Base-by-base conservation (phyloP, 2,113 vertebrate species). In the Sceloporus undulatus region DNA sequence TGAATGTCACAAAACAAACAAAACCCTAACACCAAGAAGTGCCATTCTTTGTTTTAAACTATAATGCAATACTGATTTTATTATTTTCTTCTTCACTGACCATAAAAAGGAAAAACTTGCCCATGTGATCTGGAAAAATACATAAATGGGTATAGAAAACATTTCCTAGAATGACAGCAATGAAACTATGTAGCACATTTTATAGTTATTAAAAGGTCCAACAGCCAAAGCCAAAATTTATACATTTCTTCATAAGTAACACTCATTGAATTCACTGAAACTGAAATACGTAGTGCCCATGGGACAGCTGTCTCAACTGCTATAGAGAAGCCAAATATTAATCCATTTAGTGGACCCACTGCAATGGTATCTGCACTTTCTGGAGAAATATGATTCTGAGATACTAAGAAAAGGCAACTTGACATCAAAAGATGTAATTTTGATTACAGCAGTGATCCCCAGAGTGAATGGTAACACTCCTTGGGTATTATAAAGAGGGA, bases 41-140 rank as follows among this genome's bases (percentile, higher is more conserved):
- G 91, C 38, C 3, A 13, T n/a, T 73, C 13, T 73, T 13, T n/a
- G 4, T 27, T 86, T 89, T 77, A 40, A 93, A 87, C 88, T 56
- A 77, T 70, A 88, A 87, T 70, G 78, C 34, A 92, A 89, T 27
- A 83, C 8, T 79, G n/a, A 78, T 0, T 83, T 85, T 4, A 62
- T 9, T 76, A 87, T 77, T 0, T 48, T 3, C 5, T 23, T 48
- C 18, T 52, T 11, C 27, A 65, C 1, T 29, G 59, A 65, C 3
- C 5, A 54, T 29, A 27, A 87, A 29, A 84, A n/a, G 54, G 34
- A 79, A 88, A 78, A 29, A 0, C 65, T 10, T 84, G 80, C 9
- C 77, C 90, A 66, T 25, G 38, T 54, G 83, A 93, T 79, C 19
- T 82, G 84, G 91, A 92, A 93, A 77, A 56, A 75, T 2, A 48